Base-by-base conservation (phyloP, 1,140 invertebrate species). In the Scylla paramamosain region DNA sequence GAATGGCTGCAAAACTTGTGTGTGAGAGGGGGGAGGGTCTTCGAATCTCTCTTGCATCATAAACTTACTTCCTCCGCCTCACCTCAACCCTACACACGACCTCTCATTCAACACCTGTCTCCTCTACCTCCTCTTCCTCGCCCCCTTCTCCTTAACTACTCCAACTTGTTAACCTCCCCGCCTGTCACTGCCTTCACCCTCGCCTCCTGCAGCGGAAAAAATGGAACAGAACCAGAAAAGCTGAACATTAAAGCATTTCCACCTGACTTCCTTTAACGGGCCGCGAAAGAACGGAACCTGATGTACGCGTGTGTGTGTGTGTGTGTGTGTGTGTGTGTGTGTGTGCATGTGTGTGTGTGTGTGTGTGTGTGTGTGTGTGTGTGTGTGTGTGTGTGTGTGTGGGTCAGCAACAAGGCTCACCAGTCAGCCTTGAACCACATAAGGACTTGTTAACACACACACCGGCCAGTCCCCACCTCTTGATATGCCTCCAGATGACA, bases 311-410 rank as follows among this genome's bases (percentile, higher is more conserved):
- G 39, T 39, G 6, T 39, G 39, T 88, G 86, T 29, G 6, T 32
- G 16, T 88, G 29, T 89, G 39, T 89, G 16, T 46, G 25, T 89
- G 29, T 52, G 25, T 89, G 88, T 39, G 25, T n/a, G 45, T 90
- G 45, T 46, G 88, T 90, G n/a, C 14, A 6, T 28, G 45, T 90
- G 39, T 39, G 39, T 39, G 39, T 39, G 6, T 39, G 39, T 88
- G 86, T 29, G 6, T 32, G 16, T 88, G 29, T 89, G 39, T 89
- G 16, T 46, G 25, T 89, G 29, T 52, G 25, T 89, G 88, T 39
- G 25, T n/a, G 45, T 90, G 45, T 46, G 88, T 90, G n/a, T 48
- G 31, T 28, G 45, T 90, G 45, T 90, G 45, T 45, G n/a, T 90
- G 39, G 10, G 25, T 46, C 16, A 7, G 87, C n/a, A n/a, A 88